Evolutionary conservation across 2,888 invertebrate genomes (phyloP).

Genomic region (Tryphoninae sp.): DNA sequence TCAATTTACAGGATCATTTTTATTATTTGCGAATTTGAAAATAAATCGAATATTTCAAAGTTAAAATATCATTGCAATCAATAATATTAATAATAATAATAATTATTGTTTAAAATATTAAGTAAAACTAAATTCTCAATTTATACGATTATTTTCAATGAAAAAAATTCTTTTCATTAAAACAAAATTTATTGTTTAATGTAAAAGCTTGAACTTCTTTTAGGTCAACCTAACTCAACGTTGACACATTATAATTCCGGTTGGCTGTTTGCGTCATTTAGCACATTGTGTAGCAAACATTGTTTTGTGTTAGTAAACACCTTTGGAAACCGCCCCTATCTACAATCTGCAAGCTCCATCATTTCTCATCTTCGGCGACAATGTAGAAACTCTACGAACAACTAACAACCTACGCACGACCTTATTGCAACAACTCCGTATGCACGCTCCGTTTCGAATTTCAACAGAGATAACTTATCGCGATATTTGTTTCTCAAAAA

Average conservation of each 20-base stretch:
- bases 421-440: background rate
- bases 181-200: too few species aligned
- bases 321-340: slow-evolving; percentile 50
- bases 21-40: too few species aligned
- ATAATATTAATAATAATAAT: background rate
- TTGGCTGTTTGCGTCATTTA: background rate
- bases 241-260: background rate
- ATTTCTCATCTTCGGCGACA: slow-evolving; percentile 24
- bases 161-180: too few species aligned
- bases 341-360: slow-evolving; percentile 41
- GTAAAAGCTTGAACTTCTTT: background rate
- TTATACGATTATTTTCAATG: too few species aligned
- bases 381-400: slow-evolving; percentile 27
- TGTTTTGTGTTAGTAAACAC: slow-evolving; percentile 47
- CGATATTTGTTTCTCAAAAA: too few species aligned
- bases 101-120: too few species aligned
- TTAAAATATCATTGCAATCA: background rate
- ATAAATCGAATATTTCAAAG: background rate
- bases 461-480: background rate
- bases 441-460: slow-evolving; percentile 3
- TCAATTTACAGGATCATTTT: too few species aligned
- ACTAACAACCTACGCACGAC: background rate
- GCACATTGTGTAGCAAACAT: background rate
- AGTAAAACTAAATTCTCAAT: too few species aligned
- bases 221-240: background rate